Percentiles rank a stretch among this genome's conserved stretches.
Evolutionary conservation across 2,888 invertebrate species (phyloP).

Genomic region (Buathra laborator): DNA sequence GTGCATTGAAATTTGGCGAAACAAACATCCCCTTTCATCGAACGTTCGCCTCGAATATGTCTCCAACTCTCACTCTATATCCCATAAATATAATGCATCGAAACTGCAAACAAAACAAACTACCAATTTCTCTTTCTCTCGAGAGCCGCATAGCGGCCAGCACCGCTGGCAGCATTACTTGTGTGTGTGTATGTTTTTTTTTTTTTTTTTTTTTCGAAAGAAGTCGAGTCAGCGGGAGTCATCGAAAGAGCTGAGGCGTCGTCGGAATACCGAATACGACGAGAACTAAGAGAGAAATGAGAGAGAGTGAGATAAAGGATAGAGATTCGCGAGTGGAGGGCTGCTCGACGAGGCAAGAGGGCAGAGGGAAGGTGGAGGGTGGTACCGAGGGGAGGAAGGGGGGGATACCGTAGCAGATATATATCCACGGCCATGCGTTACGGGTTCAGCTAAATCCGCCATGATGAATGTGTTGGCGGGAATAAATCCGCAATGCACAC

Average conservation of each 20-base stretch:
- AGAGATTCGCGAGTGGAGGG: slow-evolving; percentile 62
- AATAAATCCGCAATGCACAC: slow-evolving; percentile 85
- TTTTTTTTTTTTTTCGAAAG: slow-evolving; percentile 58
- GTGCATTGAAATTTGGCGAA: slow-evolving; percentile 55
- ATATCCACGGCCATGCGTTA: slow-evolving; percentile 85
- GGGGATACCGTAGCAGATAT: slow-evolving; percentile 83
- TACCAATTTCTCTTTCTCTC: slow-evolving; percentile 54
- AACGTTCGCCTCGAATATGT: slow-evolving; percentile 32
- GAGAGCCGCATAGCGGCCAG: background rate
- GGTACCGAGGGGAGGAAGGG: slow-evolving; percentile 56
- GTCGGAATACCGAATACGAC: slow-evolving; percentile 72
- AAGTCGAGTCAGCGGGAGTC: slow-evolving; percentile 76
- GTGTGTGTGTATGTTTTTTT: background rate
- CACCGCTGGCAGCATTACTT: slow-evolving; percentile 35
- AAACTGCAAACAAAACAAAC: slow-evolving; percentile 64
- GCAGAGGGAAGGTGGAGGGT: slow-evolving; percentile 64
- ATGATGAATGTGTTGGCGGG: slow-evolving; percentile 85
- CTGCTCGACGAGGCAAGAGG: slow-evolving; percentile 66
- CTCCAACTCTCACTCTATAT: slow-evolving; percentile 29
- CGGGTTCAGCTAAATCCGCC: slow-evolving; percentile 86
- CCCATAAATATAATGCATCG: slow-evolving; percentile 56
- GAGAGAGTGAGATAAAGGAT: slow-evolving; percentile 58
- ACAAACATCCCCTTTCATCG: slow-evolving; percentile 56
- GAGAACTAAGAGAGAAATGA: slow-evolving; percentile 70
- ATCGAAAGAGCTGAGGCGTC: slow-evolving; percentile 80